phyloP scores from a whole-genome alignment of 2,113 vertebrate species.

The Rutilus rutilus region DNA sequence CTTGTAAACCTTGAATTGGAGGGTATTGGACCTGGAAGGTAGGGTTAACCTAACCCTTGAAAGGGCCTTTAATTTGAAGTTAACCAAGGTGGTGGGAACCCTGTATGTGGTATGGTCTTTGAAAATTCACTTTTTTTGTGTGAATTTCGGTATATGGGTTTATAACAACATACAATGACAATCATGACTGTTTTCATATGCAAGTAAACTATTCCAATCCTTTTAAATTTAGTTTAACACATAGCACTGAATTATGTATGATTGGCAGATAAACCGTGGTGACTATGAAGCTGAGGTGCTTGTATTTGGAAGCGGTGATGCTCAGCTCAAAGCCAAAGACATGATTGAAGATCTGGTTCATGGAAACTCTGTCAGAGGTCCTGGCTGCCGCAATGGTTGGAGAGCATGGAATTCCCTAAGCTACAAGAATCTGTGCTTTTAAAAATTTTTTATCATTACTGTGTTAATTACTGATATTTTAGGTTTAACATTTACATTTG shows the following conservation, averaged over 20 bases:
- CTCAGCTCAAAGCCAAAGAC: conserved; percentile 84
- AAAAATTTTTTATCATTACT: neutral
- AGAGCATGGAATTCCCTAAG: neutral
- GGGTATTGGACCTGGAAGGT: too few species aligned
- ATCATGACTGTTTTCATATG: neutral
- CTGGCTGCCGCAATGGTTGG: conserved; percentile 47
- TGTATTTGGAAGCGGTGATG: conserved; percentile 80
- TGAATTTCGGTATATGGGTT: neutral
- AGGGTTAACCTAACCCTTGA: too few species aligned
- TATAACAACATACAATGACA: neutral
- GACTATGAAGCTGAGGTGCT: conserved; percentile 79
- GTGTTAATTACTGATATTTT: neutral
- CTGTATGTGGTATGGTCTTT: too few species aligned
- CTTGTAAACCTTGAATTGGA: too few species aligned
- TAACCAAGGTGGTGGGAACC: too few species aligned
- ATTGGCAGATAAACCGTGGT: conserved; percentile 81
- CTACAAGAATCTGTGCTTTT: neutral
- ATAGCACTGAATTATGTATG: neutral
- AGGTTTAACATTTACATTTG: neutral
- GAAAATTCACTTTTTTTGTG: neutral
- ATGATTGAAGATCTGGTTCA: conserved; percentile 82
- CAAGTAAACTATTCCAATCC: too few species aligned
- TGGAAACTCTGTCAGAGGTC: conserved; percentile 31
- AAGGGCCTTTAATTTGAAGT: too few species aligned
- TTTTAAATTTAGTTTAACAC: neutral